phyloP scores from a whole-genome alignment of 2,113 vertebrate genomes.

The Elgaria multicarinata region DNA sequence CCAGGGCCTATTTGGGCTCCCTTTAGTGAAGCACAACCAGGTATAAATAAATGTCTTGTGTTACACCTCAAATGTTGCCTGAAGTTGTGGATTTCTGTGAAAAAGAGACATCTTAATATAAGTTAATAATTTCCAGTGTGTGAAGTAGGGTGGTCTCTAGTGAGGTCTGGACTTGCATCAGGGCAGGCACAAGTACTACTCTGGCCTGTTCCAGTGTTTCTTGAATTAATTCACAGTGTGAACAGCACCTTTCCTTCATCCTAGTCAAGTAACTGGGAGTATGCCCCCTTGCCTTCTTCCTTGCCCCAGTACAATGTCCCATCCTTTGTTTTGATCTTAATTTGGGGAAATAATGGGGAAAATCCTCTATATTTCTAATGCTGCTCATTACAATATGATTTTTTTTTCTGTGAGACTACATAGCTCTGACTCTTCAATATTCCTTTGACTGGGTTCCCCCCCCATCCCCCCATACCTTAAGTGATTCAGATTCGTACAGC shows the following conservation, averaged over 20 bases:
- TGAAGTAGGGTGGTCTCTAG: not conserved
- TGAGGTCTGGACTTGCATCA: not conserved
- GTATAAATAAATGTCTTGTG: conserved; percentile 76
- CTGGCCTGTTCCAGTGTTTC: not conserved
- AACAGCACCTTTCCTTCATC: not conserved
- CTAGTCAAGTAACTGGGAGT: not conserved
- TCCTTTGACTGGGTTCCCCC: not conserved
- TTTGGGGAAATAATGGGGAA: not conserved
- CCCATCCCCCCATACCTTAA: too few species aligned
- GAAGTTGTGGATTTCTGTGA: conserved; percentile 28
- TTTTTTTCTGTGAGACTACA: not conserved
- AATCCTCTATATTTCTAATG: not conserved
- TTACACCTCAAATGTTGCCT: conserved; percentile 49
- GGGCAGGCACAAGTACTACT: not conserved
- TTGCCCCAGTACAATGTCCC: not conserved
- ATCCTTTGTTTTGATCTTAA: not conserved
- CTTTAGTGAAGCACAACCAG: conserved; percentile 92
- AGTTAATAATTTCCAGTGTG: not conserved
- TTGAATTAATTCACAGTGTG: not conserved
- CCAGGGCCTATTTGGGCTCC: conserved; percentile 90
- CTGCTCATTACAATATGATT: not conserved
- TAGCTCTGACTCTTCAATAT: not conserved
- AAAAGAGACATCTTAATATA: not conserved
- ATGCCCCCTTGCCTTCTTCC: not conserved
- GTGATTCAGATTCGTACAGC: not conserved